phyloP scores from a whole-genome alignment of 2,888 invertebrate genomes.

The Allygus modestus region DNA sequence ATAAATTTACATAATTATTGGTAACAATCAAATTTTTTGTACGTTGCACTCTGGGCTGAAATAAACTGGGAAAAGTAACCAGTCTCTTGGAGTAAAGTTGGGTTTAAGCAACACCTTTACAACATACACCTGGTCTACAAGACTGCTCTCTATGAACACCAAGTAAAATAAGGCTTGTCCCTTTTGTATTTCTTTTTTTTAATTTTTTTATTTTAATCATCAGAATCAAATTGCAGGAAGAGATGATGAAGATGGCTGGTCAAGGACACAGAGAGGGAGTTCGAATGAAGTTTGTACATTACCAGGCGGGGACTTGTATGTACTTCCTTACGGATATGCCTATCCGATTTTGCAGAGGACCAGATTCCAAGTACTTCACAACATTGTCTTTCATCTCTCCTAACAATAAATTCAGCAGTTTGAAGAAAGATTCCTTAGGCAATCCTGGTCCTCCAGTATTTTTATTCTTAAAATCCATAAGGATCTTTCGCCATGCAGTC shows the following conservation, averaged over 20 bases:
- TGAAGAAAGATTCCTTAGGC: conserved; percentile 9
- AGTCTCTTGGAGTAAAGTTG: conserved; percentile 20
- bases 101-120: conserved; percentile 26
- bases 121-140: not conserved
- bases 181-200: not conserved
- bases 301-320: conserved; percentile 37
- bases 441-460: conserved; percentile 11
- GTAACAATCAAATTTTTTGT: not conserved
- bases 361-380: conserved; percentile 1
- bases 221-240: conserved; percentile 5
- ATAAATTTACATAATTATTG: conserved; percentile 33
- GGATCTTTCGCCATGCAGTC: conserved; percentile 6
- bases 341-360: conserved; percentile 32
- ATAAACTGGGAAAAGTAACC: conserved; percentile 22
- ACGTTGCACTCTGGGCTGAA: not conserved
- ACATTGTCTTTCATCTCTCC: not conserved
- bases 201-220: not conserved
- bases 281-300: not conserved
- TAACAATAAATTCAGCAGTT: conserved; percentile 6
- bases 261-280: not conserved
- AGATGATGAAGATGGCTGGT: not conserved
- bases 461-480: conserved; percentile 21
- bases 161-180: conserved; percentile 16
- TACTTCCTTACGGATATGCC: not conserved
- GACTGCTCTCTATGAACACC: conserved; percentile 27